Evolutionary conservation across 1,140 invertebrate species (phyloP), one percentile per base, ranked within the genome.

Genomic region (Nasonia vitripennis): DNA sequence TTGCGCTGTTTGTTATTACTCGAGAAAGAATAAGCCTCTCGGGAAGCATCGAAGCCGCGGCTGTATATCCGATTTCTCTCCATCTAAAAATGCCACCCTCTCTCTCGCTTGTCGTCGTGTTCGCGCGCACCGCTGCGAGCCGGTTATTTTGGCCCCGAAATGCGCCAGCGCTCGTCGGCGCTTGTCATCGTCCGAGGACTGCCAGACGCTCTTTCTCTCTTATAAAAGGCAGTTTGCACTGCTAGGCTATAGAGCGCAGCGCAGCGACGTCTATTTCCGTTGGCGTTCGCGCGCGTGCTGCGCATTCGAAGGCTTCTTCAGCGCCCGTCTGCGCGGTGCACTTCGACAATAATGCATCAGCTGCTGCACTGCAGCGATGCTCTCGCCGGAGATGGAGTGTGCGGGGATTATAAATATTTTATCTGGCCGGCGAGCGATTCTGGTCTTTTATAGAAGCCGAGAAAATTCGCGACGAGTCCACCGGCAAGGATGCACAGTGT

Each of bases 261-360:
- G 62, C 31, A 37, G 3, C 34, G 23, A 27, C 34, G 14, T 82
- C 70, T 82, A 82, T 82, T 82, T 82, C 80, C 51, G 81, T 82
- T 82, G 51, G 45, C 31, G 20, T n/a, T 34, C 68, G 9, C 20
- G 9, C 20, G 71, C 71, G 81, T 62, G 81, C 48, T 41, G 51
- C 11, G 71, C 48, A 55, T 55, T 82, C 81, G 48, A 74, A 82
- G 11, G 12, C 71, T 75, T 62, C 20, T 62, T 62, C 20, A 37
- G 34, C 4, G 34, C 34, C 34, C 34, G 34, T 37, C 27, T 27
- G 27, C 27, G 34, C 5, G 34, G 5, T 62, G 14, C 55, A 5
- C 55, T 62, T 14, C 55, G 6, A 7, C 55, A 45, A 45, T 45
- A 45, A 45, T 62, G 55, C 55, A 20, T 62, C 55, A 62, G 68